Conservation (phyloP, 2,888 invertebrate species). For the Chymomyza caudatula region DNA sequence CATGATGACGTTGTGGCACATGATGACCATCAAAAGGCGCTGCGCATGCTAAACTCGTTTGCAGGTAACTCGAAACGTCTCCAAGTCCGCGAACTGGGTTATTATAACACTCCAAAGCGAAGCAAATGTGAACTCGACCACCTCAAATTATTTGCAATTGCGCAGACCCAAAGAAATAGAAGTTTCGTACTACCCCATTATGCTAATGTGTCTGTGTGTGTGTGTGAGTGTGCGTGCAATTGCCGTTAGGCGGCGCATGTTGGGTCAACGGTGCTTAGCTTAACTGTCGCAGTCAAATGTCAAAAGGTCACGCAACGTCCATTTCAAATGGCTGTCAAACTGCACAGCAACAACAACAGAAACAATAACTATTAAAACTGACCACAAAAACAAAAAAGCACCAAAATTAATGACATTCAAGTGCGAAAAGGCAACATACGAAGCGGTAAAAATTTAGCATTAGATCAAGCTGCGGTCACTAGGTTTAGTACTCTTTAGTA, state of each 20-base stretch:
- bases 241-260: background rate
- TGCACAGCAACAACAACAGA: background rate
- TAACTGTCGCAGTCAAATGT: slow-evolving; percentile 5
- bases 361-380: background rate
- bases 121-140: background rate
- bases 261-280: background rate
- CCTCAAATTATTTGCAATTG: background rate
- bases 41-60: background rate
- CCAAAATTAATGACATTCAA: slow-evolving; percentile 2
- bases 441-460: background rate
- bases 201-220: background rate
- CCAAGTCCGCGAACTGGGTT: background rate
- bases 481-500: background rate
- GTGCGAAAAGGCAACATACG: slow-evolving; percentile 5
- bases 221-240: background rate
- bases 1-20: background rate
- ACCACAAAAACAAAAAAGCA: background rate
- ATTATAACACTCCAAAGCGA: background rate
- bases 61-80: background rate
- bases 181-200: background rate
- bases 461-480: background rate
- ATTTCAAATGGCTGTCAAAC: background rate
- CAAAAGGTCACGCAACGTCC: slow-evolving; percentile 12
- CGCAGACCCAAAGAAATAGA: background rate
- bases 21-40: background rate